Conservation (phyloP, 2,113 vertebrate genomes). For the Aythya baeri region DNA sequence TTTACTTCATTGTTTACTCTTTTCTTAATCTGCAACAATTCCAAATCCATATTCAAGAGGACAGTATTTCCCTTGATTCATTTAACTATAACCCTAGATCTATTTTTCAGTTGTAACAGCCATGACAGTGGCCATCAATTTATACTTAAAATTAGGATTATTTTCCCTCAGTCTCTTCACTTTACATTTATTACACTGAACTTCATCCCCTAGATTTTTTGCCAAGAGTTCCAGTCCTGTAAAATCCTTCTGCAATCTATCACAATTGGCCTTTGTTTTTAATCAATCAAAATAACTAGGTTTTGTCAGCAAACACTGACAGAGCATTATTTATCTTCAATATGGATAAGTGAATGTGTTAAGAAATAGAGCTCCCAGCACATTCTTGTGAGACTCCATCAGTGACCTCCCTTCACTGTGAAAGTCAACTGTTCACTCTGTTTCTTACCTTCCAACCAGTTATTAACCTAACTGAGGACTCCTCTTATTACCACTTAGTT, state of each 20-base stretch:
- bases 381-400: not conserved
- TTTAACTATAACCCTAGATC: not conserved
- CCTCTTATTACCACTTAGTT: not conserved
- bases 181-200: not conserved
- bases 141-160: not conserved
- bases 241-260: slow-evolving; percentile 37
- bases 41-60: not conserved
- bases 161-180: not conserved
- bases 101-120: not conserved
- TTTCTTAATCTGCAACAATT: not conserved
- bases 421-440: not conserved
- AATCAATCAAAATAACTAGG: not conserved
- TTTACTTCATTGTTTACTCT: not conserved
- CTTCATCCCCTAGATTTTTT: not conserved
- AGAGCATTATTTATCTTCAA: not conserved
- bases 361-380: not conserved
- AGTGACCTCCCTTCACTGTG: not conserved
- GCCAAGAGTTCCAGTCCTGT: not conserved
- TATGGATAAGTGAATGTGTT: not conserved
- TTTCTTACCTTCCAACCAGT: not conserved
- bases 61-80: not conserved
- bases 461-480: not conserved
- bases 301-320: not conserved
- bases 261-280: slow-evolving; percentile 28
- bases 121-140: not conserved